Evolutionary conservation across 2,113 vertebrate species (phyloP).

Genomic region (Muntiacus muntjak): DNA sequence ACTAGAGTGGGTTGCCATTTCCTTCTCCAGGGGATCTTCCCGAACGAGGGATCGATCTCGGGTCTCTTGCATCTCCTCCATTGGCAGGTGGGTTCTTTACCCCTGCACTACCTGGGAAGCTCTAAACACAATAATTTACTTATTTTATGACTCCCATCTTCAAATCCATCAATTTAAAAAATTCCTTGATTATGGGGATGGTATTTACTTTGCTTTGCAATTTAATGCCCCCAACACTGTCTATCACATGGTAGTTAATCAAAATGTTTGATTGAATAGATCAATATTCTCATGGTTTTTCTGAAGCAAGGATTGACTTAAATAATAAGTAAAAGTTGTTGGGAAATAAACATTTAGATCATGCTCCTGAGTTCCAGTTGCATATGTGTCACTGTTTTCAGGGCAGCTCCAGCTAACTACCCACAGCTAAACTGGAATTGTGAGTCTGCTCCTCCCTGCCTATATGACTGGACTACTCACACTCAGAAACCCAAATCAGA

Average conservation of each 20-base stretch:
- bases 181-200: neutral
- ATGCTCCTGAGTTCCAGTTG: neutral
- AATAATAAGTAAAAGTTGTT: neutral
- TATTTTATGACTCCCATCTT: neutral
- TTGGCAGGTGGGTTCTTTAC: neutral
- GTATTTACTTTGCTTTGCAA: neutral
- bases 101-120: neutral
- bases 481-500: neutral
- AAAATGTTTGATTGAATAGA: neutral
- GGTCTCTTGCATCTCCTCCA: neutral
- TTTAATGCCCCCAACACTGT: too few relatives aligned
- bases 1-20: neutral
- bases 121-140: neutral
- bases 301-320: neutral
- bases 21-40: neutral
- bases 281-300: neutral
- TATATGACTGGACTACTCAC: rapidly evolving
- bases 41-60: rapidly evolving
- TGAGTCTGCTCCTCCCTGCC: too few relatives aligned
- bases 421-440: neutral
- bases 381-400: rapidly evolving
- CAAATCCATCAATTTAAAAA: neutral
- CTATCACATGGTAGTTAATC: neutral
- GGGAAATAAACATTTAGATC: rapidly evolving
- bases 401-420: neutral